These are phyloP conservation scores for Chinchilla lanigera DNA, from an alignment of 2,113 vertebrate genomes.

Conservation along the genomic window DNA sequence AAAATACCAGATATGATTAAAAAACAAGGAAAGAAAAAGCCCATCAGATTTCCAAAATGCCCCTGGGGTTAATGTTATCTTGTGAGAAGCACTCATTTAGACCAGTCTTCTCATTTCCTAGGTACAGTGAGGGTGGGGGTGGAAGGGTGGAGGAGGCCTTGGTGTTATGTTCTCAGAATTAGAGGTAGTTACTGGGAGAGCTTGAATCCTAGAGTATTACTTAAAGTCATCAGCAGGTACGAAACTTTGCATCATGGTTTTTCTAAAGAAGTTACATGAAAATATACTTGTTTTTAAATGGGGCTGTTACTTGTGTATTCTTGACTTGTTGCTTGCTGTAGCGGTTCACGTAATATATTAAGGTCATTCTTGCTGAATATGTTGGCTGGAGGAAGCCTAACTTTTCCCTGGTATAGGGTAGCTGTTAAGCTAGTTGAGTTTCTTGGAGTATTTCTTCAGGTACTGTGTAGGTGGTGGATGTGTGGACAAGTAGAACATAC, in stretches of 20 bases:
- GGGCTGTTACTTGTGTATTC: background rate
- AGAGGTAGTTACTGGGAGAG: background rate
- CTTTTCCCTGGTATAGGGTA: background rate
- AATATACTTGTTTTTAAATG: conserved; percentile 23
- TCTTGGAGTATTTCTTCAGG: background rate
- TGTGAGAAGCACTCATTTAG: background rate
- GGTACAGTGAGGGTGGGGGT: background rate
- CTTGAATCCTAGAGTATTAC: background rate
- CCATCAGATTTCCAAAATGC: background rate
- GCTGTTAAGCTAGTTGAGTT: background rate
- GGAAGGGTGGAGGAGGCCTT: background rate
- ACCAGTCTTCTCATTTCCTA: background rate
- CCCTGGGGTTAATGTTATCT: background rate
- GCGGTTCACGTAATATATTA: background rate
- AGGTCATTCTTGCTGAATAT: background rate
- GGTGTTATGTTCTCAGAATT: background rate
- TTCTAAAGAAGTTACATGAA: background rate
- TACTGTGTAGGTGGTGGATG: background rate
- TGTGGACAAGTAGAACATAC: background rate
- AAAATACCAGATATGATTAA: background rate
- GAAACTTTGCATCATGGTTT: background rate
- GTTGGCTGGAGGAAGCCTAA: background rate
- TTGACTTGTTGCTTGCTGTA: background rate
- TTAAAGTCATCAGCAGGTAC: background rate
- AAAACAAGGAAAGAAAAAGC: background rate